Evolutionary conservation across 2,888 invertebrate genomes (phyloP).

Genomic region (Agrochola macilenta): DNA sequence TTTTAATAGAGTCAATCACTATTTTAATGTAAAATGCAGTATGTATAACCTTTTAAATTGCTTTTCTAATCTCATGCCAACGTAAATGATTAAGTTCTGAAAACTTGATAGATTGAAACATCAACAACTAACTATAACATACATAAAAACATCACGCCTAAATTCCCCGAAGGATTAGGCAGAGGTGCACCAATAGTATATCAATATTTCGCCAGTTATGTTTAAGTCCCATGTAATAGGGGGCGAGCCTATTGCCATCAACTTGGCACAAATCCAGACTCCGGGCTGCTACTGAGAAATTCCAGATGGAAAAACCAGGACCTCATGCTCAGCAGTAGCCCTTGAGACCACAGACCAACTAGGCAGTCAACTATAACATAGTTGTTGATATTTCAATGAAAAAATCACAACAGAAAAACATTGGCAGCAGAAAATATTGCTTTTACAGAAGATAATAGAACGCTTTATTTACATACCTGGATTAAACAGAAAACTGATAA

Average conservation of each 20-base stretch:
- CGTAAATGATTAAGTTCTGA: no score
- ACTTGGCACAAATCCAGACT: background rate
- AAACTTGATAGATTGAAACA: no score
- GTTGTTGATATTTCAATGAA: background rate
- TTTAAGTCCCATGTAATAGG: background rate
- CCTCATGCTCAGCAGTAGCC: background rate
- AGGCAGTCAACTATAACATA: background rate
- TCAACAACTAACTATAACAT: no score
- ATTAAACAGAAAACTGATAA: slow-evolving; percentile 30
- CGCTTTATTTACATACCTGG: slow-evolving; percentile 51
- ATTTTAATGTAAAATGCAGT: no score
- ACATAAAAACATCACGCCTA: background rate
- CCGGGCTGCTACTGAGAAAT: background rate
- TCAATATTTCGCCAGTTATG: background rate
- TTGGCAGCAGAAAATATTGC: background rate
- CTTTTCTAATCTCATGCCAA: no score
- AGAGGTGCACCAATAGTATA: background rate
- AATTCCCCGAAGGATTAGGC: background rate
- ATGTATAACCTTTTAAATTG: no score
- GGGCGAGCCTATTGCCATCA: background rate
- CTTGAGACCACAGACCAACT: background rate
- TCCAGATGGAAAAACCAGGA: background rate
- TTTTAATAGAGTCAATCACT: no score
- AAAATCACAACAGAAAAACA: background rate
- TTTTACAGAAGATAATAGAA: background rate